These are phyloP conservation scores for Bucorvus abyssinicus DNA, from an alignment of 2,797 vertebrate species.

Conservation along the genomic window DNA sequence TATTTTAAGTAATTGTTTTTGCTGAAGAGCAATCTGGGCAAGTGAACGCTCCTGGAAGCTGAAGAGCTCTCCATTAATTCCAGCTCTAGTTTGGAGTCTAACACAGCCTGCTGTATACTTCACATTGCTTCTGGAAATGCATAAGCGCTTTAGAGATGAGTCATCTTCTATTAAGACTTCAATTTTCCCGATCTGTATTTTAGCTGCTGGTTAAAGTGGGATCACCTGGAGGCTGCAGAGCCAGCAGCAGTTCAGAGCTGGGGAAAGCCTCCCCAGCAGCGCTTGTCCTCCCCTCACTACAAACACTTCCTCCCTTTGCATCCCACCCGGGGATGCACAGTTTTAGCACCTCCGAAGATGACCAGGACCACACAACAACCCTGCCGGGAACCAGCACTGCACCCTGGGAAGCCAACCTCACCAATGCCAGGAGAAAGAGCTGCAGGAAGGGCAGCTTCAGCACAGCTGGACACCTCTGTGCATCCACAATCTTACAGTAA, in stretches of 20 bases:
- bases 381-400: rapidly evolving
- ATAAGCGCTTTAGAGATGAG: not conserved
- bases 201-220: not conserved
- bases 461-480: too few species aligned
- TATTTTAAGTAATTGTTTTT: constrained; percentile 45
- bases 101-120: not conserved
- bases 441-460: too few species aligned
- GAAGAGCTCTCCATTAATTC: constrained; percentile 56
- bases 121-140: not conserved
- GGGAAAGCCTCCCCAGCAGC: not conserved
- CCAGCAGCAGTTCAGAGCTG: not conserved
- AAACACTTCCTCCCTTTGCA: rapidly evolving
- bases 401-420: not conserved
- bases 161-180: not conserved
- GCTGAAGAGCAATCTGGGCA: constrained; percentile 30
- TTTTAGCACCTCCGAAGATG: rapidly evolving
- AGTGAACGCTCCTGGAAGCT: constrained; percentile 20
- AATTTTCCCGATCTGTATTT: not conserved
- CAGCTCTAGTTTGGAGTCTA: not conserved
- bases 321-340: rapidly evolving
- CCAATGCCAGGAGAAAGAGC: rapidly evolving
- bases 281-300: not conserved
- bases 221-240: not conserved
- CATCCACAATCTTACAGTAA: not conserved
- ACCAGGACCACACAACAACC: rapidly evolving